Evolutionary conservation across 2,888 invertebrate genomes (phyloP).

Genomic region (Pterostichus niger): DNA sequence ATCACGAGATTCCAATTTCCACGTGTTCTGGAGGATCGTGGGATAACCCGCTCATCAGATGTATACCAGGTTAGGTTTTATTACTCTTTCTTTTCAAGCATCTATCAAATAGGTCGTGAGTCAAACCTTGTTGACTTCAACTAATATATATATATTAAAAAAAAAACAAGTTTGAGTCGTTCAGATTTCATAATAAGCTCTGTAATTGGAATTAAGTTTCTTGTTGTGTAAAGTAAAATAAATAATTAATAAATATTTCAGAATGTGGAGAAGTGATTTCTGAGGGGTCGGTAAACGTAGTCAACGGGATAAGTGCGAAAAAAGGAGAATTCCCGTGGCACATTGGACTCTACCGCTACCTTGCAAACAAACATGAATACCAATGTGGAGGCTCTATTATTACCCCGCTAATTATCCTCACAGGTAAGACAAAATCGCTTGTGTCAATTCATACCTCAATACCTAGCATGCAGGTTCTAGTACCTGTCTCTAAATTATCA

Average conservation of each 20-base stretch:
- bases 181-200: too few relatives aligned
- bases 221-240: slow-evolving; percentile 4
- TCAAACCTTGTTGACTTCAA: too few relatives aligned
- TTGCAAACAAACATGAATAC: slow-evolving; percentile 46
- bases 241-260: slow-evolving; percentile 33
- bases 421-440: slow-evolving; percentile 72
- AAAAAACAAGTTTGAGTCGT: too few relatives aligned
- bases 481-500: neutral
- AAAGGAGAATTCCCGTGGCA: slow-evolving; percentile 74
- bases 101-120: too few relatives aligned
- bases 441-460: too few relatives aligned
- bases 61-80: slow-evolving; percentile 57
- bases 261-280: slow-evolving; percentile 74
- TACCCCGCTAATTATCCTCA: slow-evolving; percentile 71
- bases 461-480: too few relatives aligned
- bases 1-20: too few relatives aligned
- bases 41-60: slow-evolving; percentile 58
- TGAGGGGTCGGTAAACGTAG: slow-evolving; percentile 70
- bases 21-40: slow-evolving; percentile 62
- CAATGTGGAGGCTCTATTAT: slow-evolving; percentile 74
- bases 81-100: too few relatives aligned
- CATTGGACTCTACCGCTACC: slow-evolving; percentile 71
- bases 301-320: slow-evolving; percentile 71
- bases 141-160: too few relatives aligned
- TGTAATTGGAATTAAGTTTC: too few relatives aligned